Evolutionary conservation across 2,797 vertebrate genomes (phyloP), one percentile per base, ranked within the genome.

Genomic region (Ptychadena robeensis): DNA sequence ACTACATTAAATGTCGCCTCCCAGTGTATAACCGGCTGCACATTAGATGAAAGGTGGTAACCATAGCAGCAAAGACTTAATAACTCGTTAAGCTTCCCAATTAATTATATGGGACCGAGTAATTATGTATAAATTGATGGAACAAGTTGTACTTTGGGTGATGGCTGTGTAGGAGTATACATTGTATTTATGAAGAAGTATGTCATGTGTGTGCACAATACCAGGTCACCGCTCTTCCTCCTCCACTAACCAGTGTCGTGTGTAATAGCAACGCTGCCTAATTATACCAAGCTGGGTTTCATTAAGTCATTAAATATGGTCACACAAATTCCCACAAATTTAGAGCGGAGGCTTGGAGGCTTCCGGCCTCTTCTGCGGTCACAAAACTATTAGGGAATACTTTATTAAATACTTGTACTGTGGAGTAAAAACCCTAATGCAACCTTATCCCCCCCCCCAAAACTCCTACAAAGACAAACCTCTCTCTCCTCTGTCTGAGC

Each of bases 141-240:
- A 77, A 77, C 81, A 71, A 44, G 34, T 30, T 82, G 73, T 77
- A 48, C 73, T 11, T 35, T 32, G n/a, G 48, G 31, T 70, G 66
- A 32, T 35, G 66, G 35, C 73, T 70, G 81, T 77, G 81, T 82
- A 77, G 81, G 66, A 82, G 73, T 61, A 75, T 75, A 57, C 66
- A 82, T 30, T 48, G 64, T 61, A 40, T 77, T 82, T 82, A 82
- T 82, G 57, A 71, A 35, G 35, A 35, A 63, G 30, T 30, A 31
- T 34, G 72, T 75, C 80, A 71, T 77, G 71, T 71, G 81, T 22
- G 38, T n/a, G 59, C 7, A 81, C 59, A 81, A 73, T 65, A 3
- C 44, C 12, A 32, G 15, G 59, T 35, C n/a, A 8, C 18, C n/a
- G 18, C 48, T 44, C 73, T 53, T 61, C 81, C 81, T 61, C 81